Percentiles rank a stretch among this genome's conserved stretches.
These are phyloP conservation scores for Oreonectes daqikongensis DNA, from an alignment of 2,797 vertebrate genomes.

Conservation along the genomic window DNA sequence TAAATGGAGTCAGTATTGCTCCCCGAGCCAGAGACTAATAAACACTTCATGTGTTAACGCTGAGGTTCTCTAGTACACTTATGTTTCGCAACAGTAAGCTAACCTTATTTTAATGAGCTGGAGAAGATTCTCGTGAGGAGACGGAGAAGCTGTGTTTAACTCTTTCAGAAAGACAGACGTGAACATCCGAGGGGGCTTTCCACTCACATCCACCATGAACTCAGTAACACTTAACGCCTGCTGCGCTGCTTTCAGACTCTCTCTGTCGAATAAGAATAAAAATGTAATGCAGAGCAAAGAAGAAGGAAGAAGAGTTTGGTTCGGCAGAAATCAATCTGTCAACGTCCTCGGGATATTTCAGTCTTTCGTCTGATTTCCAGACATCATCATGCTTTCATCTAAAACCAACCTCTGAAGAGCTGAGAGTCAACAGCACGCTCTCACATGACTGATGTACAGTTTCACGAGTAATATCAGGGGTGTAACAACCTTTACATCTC, in stretches of 20 bases:
- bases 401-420: background rate
- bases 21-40: too few species aligned
- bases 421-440: background rate
- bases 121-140: background rate
- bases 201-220: background rate
- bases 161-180: background rate
- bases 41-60: too few species aligned
- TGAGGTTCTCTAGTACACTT: too few species aligned
- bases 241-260: background rate
- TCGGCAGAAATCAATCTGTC: slow-evolving; percentile 6
- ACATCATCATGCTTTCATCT: background rate
- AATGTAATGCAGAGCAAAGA: slow-evolving; percentile 23
- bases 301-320: slow-evolving; percentile 5
- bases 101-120: slow-evolving; percentile 20
- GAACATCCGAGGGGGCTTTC: background rate
- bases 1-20: too few species aligned
- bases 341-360: background rate
- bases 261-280: slow-evolving; percentile 10
- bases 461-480: too few species aligned
- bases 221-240: slow-evolving; percentile 2
- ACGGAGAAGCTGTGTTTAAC: background rate
- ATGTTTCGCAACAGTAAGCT: slow-evolving; percentile 12
- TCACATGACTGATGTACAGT: too few species aligned
- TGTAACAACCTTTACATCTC: too few species aligned
- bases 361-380: background rate